Conservation (phyloP, 2,888 invertebrate species). For the Stenolophus ochropezus region DNA sequence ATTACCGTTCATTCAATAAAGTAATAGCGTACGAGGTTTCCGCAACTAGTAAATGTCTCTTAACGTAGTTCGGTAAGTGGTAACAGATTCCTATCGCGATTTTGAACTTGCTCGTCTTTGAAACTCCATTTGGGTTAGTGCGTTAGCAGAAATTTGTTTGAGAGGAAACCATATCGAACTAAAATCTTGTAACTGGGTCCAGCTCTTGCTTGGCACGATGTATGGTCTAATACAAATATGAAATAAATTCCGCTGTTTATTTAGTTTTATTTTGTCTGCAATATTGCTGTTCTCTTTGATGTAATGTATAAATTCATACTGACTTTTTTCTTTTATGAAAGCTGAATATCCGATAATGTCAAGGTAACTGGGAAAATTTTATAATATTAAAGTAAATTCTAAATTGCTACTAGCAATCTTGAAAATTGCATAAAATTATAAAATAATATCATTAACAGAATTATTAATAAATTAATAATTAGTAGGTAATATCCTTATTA, state of each 20-base stretch:
- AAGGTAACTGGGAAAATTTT: neutral
- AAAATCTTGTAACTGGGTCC: neutral
- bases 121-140: constrained; percentile 10
- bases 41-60: neutral
- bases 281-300: neutral
- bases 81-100: constrained; percentile 20
- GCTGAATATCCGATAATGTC: neutral
- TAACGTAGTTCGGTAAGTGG: constrained; percentile 22
- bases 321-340: neutral
- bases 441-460: too few species aligned
- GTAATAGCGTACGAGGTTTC: neutral
- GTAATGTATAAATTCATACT: neutral
- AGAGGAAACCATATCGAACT: constrained; percentile 11
- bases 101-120: constrained; percentile 44
- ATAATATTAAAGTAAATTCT: neutral
- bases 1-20: neutral
- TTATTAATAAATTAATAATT: too few species aligned
- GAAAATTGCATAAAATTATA: neutral
- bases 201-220: constrained; percentile 20
- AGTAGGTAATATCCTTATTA: too few species aligned
- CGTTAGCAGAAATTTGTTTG: constrained; percentile 9
- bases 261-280: neutral
- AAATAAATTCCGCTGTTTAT: neutral
- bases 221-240: constrained; percentile 33
- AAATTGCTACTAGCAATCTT: neutral